Conservation (phyloP, 1,140 invertebrate species). For the Antheraea mylitta region DNA sequence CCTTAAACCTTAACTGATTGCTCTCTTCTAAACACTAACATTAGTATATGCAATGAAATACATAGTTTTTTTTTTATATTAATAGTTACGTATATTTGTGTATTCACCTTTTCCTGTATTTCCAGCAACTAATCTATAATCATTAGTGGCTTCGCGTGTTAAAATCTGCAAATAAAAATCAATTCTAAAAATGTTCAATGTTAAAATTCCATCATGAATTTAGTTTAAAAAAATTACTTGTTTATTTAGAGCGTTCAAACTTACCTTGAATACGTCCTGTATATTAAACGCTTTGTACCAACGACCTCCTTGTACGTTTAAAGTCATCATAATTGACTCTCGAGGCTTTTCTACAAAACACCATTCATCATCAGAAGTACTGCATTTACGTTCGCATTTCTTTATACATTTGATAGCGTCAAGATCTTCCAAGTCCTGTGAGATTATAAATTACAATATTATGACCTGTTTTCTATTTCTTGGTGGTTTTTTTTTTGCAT, state of each 20-base stretch:
- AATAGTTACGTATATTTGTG: no score
- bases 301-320: constrained; percentile 42
- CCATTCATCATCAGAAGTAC: constrained; percentile 44
- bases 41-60: no score
- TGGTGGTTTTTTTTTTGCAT: no score
- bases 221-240: no score
- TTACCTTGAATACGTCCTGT: constrained; percentile 76
- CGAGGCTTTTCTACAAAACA: constrained; percentile 41
- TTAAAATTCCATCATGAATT: no score
- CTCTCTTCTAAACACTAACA: no score
- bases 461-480: no score
- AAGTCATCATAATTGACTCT: constrained; percentile 18
- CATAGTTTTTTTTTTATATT: no score
- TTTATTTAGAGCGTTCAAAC: no score
- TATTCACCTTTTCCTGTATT: constrained; percentile 84
- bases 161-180: constrained; percentile 62
- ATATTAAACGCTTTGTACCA: constrained; percentile 79
- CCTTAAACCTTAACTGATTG: no score
- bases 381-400: constrained; percentile 31
- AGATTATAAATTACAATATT: neutral
- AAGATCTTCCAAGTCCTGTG: constrained; percentile 61
- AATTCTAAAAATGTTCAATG: no score
- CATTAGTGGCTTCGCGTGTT: constrained; percentile 60
- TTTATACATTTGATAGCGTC: constrained; percentile 41
- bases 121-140: constrained; percentile 82